Percentiles rank a stretch among this genome's conserved stretches.
Evolutionary conservation across 2,797 vertebrate species (phyloP).

Genomic region (Sebastolobus altivelis): DNA sequence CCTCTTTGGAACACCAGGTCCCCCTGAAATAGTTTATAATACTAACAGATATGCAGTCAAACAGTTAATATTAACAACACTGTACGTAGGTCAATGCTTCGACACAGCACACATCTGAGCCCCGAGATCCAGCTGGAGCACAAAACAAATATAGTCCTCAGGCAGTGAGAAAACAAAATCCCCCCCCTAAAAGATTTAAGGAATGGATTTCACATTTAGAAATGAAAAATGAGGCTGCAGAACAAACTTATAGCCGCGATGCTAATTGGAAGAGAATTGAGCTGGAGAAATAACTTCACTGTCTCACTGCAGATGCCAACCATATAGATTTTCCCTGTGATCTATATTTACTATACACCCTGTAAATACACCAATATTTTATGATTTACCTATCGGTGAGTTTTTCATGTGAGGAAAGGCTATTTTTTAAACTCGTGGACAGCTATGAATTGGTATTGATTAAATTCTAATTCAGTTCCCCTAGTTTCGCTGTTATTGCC

Average conservation of each 20-base stretch:
- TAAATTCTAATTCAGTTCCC: slow-evolving; percentile 81
- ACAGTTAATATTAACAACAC: slow-evolving; percentile 32
- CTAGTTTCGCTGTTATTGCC: slow-evolving; percentile 58
- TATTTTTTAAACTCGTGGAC: slow-evolving; percentile 76
- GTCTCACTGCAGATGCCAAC: slow-evolving; percentile 69
- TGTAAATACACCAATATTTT: slow-evolving; percentile 83
- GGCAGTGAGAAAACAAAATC: slow-evolving; percentile 69
- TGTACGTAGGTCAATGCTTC: slow-evolving; percentile 32
- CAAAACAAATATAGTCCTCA: slow-evolving; percentile 63
- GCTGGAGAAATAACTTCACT: slow-evolving; percentile 68
- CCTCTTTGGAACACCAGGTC: background rate
- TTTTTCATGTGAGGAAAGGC: slow-evolving; percentile 70
- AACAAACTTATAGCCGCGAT: slow-evolving; percentile 72
- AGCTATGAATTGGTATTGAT: slow-evolving; percentile 84
- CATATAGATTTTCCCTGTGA: slow-evolving; percentile 80
- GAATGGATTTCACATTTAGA: slow-evolving; percentile 77
- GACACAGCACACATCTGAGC: slow-evolving; percentile 49
- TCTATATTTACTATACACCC: slow-evolving; percentile 78
- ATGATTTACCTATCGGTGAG: slow-evolving; percentile 80
- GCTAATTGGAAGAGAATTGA: slow-evolving; percentile 80
- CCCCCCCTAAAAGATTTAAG: slow-evolving; percentile 68
- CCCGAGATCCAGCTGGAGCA: slow-evolving; percentile 39
- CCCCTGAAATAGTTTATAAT: slow-evolving; percentile 14
- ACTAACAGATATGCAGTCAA: background rate
- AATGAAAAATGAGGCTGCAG: slow-evolving; percentile 75